These are phyloP conservation scores for Diuraphis noxia DNA, from an alignment of 1,140 invertebrate species.

Conservation along the genomic window DNA sequence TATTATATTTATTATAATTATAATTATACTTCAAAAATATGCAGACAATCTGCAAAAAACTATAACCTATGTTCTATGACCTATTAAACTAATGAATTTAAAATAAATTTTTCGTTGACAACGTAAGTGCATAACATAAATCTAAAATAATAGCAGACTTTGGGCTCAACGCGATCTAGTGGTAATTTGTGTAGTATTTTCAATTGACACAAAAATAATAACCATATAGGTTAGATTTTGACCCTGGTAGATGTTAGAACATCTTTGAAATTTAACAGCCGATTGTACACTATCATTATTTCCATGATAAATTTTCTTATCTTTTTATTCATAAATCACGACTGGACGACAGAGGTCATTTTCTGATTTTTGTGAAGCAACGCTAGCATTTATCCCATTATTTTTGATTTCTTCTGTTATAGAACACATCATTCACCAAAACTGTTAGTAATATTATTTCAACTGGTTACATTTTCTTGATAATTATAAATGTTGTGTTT, in stretches of 20 bases:
- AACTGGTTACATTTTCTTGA: neutral
- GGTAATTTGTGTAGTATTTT: too few species aligned
- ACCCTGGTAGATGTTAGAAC: neutral
- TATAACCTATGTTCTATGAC: too few species aligned
- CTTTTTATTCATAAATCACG: neutral
- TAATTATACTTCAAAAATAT: too few species aligned
- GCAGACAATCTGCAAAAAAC: too few species aligned
- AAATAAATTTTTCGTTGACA: too few species aligned
- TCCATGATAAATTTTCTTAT: too few species aligned
- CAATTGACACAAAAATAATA: too few species aligned
- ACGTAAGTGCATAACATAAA: too few species aligned
- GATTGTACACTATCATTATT: neutral
- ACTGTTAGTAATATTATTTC: neutral
- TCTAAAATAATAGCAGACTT: too few species aligned
- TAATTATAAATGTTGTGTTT: neutral
- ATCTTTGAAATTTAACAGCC: conserved; percentile 32
- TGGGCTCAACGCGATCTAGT: too few species aligned
- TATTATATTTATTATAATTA: too few species aligned
- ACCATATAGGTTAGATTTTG: neutral
- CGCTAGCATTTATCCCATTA: neutral
- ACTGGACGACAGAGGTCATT: conserved; percentile 44
- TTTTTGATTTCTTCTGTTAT: neutral
- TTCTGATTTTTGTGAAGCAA: neutral
- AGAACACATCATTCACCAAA: neutral
- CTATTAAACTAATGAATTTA: too few species aligned